phyloP scores from a whole-genome alignment of 2,888 invertebrate genomes.

The Xestia rhomboidea region DNA sequence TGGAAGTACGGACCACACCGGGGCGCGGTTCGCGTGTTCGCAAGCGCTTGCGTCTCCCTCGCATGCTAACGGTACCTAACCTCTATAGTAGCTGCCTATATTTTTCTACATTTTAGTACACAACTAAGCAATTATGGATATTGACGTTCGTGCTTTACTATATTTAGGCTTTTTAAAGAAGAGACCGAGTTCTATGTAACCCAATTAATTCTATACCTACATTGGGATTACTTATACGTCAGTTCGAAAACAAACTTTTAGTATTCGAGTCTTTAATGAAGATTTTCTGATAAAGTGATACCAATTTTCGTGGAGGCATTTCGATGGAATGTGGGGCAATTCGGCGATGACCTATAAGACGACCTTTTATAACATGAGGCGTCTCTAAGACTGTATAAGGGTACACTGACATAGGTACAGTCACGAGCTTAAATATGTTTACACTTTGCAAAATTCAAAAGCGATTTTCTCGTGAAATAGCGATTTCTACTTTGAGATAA shows the following conservation, averaged over 20 bases:
- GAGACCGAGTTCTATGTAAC: constrained; percentile 60
- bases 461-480: not conserved
- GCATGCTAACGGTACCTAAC: constrained; percentile 73
- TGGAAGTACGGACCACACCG: constrained; percentile 49
- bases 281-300: constrained; percentile 32
- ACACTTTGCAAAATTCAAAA: not conserved
- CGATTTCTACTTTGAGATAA: not conserved
- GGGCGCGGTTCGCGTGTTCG: constrained; percentile 82
- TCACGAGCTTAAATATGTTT: not conserved
- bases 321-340: constrained; percentile 29
- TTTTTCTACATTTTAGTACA: constrained; percentile 78
- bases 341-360: constrained; percentile 18
- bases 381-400: constrained; percentile 23
- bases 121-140: constrained; percentile 77
- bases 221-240: constrained; percentile 12
- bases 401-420: not conserved
- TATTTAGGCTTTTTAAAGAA: constrained; percentile 71
- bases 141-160: constrained; percentile 74
- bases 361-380: constrained; percentile 31
- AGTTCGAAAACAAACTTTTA: constrained; percentile 16
- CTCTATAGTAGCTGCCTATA: constrained; percentile 70
- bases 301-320: constrained; percentile 35
- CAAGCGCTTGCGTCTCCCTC: constrained; percentile 72
- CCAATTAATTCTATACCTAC: constrained; percentile 57
- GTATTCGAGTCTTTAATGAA: constrained; percentile 24